phyloP scores from a whole-genome alignment of 2,113 vertebrate genomes.

The Halichoeres trimaculatus region DNA sequence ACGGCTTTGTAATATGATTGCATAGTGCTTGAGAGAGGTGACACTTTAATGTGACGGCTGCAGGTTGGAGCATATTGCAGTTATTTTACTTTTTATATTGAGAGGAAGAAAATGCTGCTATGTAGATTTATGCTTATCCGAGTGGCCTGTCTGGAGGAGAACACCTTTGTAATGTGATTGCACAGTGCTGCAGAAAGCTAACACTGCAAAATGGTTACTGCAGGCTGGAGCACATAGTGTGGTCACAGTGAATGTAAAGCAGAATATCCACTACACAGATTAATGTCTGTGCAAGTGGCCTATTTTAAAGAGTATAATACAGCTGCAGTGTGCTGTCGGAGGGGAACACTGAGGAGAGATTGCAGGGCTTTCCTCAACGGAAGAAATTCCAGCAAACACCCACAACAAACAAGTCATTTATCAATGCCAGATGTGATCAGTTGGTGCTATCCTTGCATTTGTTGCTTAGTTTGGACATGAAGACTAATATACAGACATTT shows the following conservation, averaged over 20 bases:
- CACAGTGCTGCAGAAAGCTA: slow-evolving; percentile 55
- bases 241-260: slow-evolving; percentile 40
- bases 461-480: too few relatives aligned
- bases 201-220: slow-evolving; percentile 57
- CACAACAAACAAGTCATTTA: background rate
- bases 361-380: background rate
- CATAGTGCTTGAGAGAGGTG: slow-evolving; percentile 41
- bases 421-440: background rate
- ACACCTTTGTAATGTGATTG: slow-evolving; percentile 67
- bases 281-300: slow-evolving; percentile 26
- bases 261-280: slow-evolving; percentile 29
- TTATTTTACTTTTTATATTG: slow-evolving; percentile 59
- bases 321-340: background rate
- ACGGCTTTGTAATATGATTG: slow-evolving; percentile 40
- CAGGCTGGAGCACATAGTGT: slow-evolving; percentile 24
- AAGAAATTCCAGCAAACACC: background rate
- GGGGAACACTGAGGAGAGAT: background rate
- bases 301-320: slow-evolving; percentile 27
- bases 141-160: slow-evolving; percentile 54
- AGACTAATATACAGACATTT: too few relatives aligned
- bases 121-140: slow-evolving; percentile 65
- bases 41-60: slow-evolving; percentile 58
- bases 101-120: slow-evolving; percentile 32
- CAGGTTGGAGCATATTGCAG: slow-evolving; percentile 54
- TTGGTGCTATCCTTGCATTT: background rate